Conservation (phyloP, 2,797 vertebrate genomes). For the Pantherophis alleghaniensis region DNA sequence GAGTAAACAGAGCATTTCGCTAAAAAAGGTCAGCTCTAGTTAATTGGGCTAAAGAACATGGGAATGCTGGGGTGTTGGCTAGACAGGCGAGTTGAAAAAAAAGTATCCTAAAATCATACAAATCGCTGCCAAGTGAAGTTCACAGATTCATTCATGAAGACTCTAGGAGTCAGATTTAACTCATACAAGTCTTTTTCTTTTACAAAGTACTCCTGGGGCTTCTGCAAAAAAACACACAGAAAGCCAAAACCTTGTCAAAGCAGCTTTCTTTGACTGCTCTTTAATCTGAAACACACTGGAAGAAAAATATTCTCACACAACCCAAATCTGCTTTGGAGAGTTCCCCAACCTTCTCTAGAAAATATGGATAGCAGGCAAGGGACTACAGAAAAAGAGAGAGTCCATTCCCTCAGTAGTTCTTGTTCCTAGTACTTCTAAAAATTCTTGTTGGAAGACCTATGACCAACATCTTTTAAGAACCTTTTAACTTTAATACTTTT, state of each 20-base stretch:
- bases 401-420: background rate
- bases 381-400: background rate
- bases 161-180: background rate
- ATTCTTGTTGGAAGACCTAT: background rate
- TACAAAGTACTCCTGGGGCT: background rate
- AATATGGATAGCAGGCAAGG: background rate
- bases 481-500: background rate
- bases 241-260: background rate
- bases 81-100: background rate
- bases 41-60: background rate
- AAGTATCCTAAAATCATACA: background rate
- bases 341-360: background rate
- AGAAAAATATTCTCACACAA: background rate
- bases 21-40: background rate
- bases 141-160: background rate
- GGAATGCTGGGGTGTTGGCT: background rate
- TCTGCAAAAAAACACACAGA: background rate
- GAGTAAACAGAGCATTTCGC: background rate
- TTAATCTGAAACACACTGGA: background rate
- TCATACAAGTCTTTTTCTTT: background rate
- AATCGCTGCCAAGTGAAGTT: background rate
- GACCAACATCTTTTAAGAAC: background rate
- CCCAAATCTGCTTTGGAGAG: background rate
- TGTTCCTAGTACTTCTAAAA: background rate
- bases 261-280: background rate